A percentile compares a stretch with the other conserved stretches of the same genome.
These are phyloP conservation scores for Stratiolaelaps scimitus DNA, from an alignment of 1,140 invertebrate genomes.

Conservation along the genomic window DNA sequence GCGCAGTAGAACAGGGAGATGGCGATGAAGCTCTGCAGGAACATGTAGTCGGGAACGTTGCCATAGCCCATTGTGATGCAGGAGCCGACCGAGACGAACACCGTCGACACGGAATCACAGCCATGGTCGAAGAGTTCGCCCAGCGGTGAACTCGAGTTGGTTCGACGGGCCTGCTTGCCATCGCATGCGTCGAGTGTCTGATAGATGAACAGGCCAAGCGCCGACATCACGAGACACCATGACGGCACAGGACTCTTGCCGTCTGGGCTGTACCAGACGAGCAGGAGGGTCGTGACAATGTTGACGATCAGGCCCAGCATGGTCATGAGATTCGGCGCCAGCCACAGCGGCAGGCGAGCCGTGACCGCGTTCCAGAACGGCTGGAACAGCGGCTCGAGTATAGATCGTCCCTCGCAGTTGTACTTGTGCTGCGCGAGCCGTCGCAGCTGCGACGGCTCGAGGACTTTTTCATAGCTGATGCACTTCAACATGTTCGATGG, in stretches of 20 bases:
- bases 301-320: constrained; percentile 83
- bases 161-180: constrained; percentile 93
- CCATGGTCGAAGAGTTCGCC: constrained; percentile 99
- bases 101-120: constrained; percentile 58
- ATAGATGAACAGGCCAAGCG: constrained; percentile 87
- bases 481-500: constrained; percentile 2
- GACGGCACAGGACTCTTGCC: constrained; percentile 52
- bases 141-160: constrained; percentile 74
- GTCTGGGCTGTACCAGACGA: constrained; percentile 72
- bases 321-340: constrained; percentile 96
- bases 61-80: constrained; percentile 83
- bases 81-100: constrained; percentile 86
- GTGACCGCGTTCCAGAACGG: constrained; percentile 95
- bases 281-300: constrained; percentile 75
- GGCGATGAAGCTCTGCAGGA: constrained; percentile 84
- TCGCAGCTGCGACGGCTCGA: constrained; percentile 51
- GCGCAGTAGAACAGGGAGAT: constrained; percentile 93
- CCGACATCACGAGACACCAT: constrained; percentile 83
- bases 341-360: constrained; percentile 72
- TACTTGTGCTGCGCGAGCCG: constrained; percentile 90
- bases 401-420: constrained; percentile 65
- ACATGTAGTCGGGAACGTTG: constrained; percentile 77
- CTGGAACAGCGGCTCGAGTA: constrained; percentile 76
- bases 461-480: constrained; percentile 21
- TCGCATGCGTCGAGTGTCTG: constrained; percentile 97